Evolutionary conservation across 2,797 vertebrate species (phyloP).

Genomic region (Tragelaphus oryx): DNA sequence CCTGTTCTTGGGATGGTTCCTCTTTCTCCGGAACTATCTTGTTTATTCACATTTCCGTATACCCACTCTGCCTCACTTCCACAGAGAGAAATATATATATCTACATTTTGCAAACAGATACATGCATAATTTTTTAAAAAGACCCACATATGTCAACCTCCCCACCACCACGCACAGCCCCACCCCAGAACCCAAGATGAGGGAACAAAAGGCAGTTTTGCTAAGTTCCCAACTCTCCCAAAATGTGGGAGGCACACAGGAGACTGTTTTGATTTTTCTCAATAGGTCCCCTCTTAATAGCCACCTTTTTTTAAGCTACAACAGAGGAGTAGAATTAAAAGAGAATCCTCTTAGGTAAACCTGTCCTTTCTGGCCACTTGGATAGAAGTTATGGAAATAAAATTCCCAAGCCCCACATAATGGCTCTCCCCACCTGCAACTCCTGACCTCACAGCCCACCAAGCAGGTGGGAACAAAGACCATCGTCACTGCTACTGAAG

Average conservation of each 20-base stretch:
- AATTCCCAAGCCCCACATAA: not conserved
- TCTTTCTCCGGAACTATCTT: constrained; percentile 23
- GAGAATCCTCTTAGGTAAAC: not conserved
- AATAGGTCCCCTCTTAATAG: not conserved
- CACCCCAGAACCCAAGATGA: not conserved
- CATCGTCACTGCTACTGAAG: not conserved
- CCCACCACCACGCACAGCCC: fast-evolving
- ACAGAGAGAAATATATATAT: not conserved
- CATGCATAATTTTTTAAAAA: not conserved
- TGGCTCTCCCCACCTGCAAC: not conserved
- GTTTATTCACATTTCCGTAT: constrained; percentile 34
- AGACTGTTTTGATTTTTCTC: not conserved
- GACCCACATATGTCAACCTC: not conserved
- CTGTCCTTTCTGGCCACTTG: not conserved
- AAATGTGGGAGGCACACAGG: not conserved
- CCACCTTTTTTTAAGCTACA: not conserved
- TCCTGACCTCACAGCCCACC: fast-evolving
- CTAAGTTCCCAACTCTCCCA: not conserved
- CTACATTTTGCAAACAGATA: not conserved
- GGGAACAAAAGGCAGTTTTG: not conserved
- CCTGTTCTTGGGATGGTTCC: constrained; percentile 36
- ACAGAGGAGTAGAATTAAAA: not conserved
- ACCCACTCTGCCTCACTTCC: not conserved
- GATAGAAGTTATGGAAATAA: not conserved
- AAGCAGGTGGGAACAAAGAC: not conserved